Conservation (phyloP, 2,797 vertebrate genomes). For the Sphaeramia orbicularis region DNA sequence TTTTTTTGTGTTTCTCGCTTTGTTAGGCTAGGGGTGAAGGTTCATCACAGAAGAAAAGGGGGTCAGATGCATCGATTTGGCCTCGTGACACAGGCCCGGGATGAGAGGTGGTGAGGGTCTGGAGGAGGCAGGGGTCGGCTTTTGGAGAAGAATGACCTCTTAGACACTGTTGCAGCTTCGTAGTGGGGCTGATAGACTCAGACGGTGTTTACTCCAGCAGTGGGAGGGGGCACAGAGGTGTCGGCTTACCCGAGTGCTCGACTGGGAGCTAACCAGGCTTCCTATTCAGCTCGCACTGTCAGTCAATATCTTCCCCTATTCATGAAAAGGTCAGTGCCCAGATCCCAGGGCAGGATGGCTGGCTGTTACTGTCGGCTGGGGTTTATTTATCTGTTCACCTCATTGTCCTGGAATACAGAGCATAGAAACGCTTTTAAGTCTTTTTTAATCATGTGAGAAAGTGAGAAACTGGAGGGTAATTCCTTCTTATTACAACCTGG, state of each 20-base stretch:
- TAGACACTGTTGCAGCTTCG: slow-evolving; percentile 53
- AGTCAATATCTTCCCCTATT: slow-evolving; percentile 64
- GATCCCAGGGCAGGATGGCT: slow-evolving; percentile 31
- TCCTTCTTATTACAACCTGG: slow-evolving; percentile 17
- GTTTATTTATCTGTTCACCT: slow-evolving; percentile 32
- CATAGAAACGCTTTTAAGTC: slow-evolving; percentile 29
- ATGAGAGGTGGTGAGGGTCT: not conserved
- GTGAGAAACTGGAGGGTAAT: slow-evolving; percentile 23
- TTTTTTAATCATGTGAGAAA: slow-evolving; percentile 54
- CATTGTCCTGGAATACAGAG: slow-evolving; percentile 14
- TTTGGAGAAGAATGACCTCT: slow-evolving; percentile 48
- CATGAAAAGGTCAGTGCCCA: slow-evolving; percentile 51
- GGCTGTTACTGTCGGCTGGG: slow-evolving; percentile 5
- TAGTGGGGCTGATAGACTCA: slow-evolving; percentile 35
- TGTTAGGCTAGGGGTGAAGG: slow-evolving; percentile 64
- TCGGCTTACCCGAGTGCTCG: slow-evolving; percentile 50
- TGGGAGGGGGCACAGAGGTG: slow-evolving; percentile 23
- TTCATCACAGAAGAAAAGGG: slow-evolving; percentile 55
- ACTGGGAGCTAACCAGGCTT: slow-evolving; percentile 66
- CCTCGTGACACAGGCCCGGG: slow-evolving; percentile 58
- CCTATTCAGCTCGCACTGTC: slow-evolving; percentile 56
- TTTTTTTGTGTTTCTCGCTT: slow-evolving; percentile 39
- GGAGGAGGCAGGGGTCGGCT: not conserved
- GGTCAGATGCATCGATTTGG: slow-evolving; percentile 73
- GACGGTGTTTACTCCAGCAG: slow-evolving; percentile 49